phyloP scores from a whole-genome alignment of 2,113 vertebrate species.

The Sapayoa aenigma region DNA sequence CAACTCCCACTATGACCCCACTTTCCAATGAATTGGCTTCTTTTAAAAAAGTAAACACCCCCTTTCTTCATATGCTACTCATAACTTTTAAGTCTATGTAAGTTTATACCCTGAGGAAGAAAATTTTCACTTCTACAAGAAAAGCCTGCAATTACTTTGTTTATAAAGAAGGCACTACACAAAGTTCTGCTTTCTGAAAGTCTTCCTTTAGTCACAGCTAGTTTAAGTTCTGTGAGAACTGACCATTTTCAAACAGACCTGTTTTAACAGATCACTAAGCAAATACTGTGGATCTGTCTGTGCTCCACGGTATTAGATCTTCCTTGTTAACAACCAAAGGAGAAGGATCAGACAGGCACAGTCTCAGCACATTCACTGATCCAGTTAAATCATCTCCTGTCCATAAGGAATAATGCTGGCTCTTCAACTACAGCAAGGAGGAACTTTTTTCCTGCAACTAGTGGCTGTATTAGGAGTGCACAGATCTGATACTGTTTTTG shows the following conservation, averaged over 20 bases:
- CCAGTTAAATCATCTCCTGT: background rate
- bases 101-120: background rate
- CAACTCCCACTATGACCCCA: background rate
- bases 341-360: background rate
- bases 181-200: background rate
- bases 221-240: background rate
- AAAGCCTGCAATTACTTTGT: background rate
- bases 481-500: accelerated
- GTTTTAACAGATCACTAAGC: background rate
- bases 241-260: background rate
- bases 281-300: background rate
- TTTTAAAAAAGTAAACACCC: background rate
- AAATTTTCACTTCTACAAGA: background rate
- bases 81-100: background rate
- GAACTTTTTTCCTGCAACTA: background rate
- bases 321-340: background rate
- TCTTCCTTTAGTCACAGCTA: background rate
- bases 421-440: background rate
- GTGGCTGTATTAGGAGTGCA: background rate
- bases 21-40: background rate
- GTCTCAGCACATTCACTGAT: background rate
- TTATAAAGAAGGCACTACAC: background rate
- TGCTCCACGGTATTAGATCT: background rate
- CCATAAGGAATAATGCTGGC: background rate
- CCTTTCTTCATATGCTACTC: background rate